Evolutionary conservation across 2,888 invertebrate species (phyloP).

Genomic region (Agriopis leucophaearia): DNA sequence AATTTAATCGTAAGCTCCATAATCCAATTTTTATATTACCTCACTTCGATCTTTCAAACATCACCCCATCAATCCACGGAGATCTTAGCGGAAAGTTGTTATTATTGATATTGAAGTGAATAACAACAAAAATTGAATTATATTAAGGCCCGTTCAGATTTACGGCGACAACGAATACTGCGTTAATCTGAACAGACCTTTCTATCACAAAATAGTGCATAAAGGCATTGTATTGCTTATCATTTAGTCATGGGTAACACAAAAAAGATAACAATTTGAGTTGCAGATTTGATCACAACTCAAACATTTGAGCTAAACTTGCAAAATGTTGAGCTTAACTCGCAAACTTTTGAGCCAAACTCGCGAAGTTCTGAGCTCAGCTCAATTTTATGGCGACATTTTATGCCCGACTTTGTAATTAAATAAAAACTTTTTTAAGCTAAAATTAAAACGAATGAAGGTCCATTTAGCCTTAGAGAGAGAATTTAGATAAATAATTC

Average conservation of each 20-base stretch:
- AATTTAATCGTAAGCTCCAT: too few species aligned
- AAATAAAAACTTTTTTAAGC: neutral
- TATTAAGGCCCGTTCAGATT: neutral
- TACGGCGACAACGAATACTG: too few species aligned
- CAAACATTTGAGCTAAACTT: slow-evolving; percentile 1
- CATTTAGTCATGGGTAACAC: slow-evolving; percentile 9
- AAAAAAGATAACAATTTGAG: slow-evolving; percentile 4
- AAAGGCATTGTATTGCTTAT: slow-evolving; percentile 1
- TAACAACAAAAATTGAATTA: neutral
- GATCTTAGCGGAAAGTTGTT: neutral
- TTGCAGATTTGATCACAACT: slow-evolving; percentile 16
- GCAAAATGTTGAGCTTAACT: neutral
- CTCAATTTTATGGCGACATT: slow-evolving; percentile 6
- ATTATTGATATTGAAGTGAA: neutral
- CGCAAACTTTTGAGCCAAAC: neutral
- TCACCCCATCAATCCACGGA: neutral
- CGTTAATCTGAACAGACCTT: neutral
- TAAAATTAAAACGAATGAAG: neutral
- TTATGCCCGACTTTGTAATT: neutral
- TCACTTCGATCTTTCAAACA: neutral
- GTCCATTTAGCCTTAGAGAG: neutral
- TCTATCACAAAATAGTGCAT: slow-evolving; percentile 1
- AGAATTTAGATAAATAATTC: slow-evolving; percentile 3
- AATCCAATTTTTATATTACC: too few species aligned
- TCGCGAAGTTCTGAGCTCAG: neutral